Evolutionary conservation across 2,113 vertebrate species (phyloP), one percentile per base, ranked within the genome.

Genomic region (Leptobrachium ailaonicum): DNA sequence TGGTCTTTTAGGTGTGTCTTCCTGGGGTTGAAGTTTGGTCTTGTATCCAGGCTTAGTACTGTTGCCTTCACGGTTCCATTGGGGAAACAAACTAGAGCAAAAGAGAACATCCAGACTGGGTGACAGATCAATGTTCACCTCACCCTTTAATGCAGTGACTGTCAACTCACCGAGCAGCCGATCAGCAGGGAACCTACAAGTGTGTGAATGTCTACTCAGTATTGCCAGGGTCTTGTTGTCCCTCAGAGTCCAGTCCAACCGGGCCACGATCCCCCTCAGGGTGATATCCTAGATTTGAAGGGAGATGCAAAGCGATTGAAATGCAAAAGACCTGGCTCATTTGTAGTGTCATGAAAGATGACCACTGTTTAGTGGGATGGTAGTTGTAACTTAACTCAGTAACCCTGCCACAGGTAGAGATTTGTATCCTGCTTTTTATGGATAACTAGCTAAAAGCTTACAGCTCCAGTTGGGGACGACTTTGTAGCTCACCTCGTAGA

Each of bases 1-100:
- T 32, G 42, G 47, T 91, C 83, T 2, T 76, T 6, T 0, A 93
- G 85, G 66, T 85, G 83, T 1, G 79, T 68, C 66, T 47, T 83
- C 2, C 44, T 47, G 41, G 87, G 83, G 14, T 72, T 71, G 0
- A 82, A 84, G 11, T 44, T 71, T 0, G 85, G 80, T 6, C 84
- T 60, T 0, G 73, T 84, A 20, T 47, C n/a, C 47, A 87, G 82
- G 41, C 91, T 11, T 56, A 92, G 75, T 0, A 84, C 79, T 40
- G 89, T 84, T 8, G 88, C 88, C 1, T 86, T 89, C 86, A 93
- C 84, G 45, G 64, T 82, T 3, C 92, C 92, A 54, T 86, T 84
- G 44, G 87, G 78, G 0, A 92, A 86, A 79, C 93, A 94, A 73
- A 85, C 93, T 92, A 56, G 2, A 56, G 41, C 7, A n/a, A 58